Percentiles rank a stretch among this genome's conserved stretches.
phyloP scores from a whole-genome alignment of 2,797 vertebrate genomes.

The Sebastes taczanowskii region DNA sequence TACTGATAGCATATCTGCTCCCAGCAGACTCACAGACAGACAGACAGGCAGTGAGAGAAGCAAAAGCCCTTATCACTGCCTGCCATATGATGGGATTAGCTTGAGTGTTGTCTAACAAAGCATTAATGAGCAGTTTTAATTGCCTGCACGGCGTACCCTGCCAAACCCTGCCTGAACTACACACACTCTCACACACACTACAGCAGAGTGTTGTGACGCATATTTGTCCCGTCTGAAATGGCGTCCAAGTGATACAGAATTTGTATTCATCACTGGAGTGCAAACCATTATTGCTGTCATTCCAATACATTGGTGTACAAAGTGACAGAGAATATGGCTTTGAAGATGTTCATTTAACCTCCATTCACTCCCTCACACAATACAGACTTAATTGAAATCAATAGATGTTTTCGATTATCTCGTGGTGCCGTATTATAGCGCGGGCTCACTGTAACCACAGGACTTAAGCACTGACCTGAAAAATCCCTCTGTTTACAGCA shows the following conservation, averaged over 20 bases:
- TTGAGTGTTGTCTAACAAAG: slow-evolving; percentile 75
- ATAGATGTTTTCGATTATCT: slow-evolving; percentile 38
- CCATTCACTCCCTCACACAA: slow-evolving; percentile 9
- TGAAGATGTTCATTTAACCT: slow-evolving; percentile 31
- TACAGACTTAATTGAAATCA: slow-evolving; percentile 49
- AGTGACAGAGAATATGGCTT: slow-evolving; percentile 5
- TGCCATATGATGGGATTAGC: slow-evolving; percentile 79
- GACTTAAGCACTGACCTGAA: background rate
- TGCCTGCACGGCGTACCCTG: slow-evolving; percentile 67
- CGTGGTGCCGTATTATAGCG: background rate
- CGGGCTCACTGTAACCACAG: background rate
- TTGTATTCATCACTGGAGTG: slow-evolving; percentile 32
- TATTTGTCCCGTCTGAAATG: slow-evolving; percentile 45
- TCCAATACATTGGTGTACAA: slow-evolving; percentile 12
- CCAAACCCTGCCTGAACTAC: slow-evolving; percentile 46
- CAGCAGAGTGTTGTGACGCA: slow-evolving; percentile 19
- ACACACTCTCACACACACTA: slow-evolving; percentile 20
- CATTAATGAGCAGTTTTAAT: slow-evolving; percentile 81
- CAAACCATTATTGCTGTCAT: slow-evolving; percentile 15
- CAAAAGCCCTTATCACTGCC: slow-evolving; percentile 77
- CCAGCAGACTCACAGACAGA: slow-evolving; percentile 64
- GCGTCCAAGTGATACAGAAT: slow-evolving; percentile 42
- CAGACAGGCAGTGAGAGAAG: slow-evolving; percentile 51
- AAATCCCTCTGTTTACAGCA: background rate
- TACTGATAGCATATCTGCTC: slow-evolving; percentile 73